These are phyloP conservation scores for Percina caprodes DNA, from an alignment of 2,113 vertebrate species.

Conservation along the genomic window DNA sequence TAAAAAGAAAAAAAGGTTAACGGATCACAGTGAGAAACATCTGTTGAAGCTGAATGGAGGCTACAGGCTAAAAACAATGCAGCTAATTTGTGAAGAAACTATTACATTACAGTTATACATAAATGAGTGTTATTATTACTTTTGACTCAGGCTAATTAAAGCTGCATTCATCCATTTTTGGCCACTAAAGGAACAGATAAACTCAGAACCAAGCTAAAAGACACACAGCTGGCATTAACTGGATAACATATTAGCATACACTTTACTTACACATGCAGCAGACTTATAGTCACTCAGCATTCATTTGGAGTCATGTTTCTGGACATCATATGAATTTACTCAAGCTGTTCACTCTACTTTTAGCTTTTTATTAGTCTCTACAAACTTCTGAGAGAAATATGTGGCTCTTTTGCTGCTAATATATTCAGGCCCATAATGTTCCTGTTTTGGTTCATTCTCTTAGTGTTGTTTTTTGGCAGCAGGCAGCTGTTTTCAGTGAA, in stretches of 20 bases:
- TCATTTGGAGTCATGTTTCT: background rate
- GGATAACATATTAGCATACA: background rate
- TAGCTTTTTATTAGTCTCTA: background rate
- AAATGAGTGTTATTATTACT: background rate
- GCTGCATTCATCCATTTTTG: background rate
- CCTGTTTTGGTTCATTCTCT: background rate
- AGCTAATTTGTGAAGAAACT: background rate
- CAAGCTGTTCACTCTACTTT: background rate
- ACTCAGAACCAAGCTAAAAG: background rate
- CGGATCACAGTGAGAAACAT: slow-evolving; percentile 75
- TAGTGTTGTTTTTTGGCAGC: background rate
- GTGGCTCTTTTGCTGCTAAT: background rate
- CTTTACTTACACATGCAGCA: background rate
- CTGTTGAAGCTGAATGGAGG: slow-evolving; percentile 3
- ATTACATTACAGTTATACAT: background rate
- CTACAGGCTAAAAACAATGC: background rate
- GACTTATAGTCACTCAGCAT: background rate
- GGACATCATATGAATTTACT: background rate
- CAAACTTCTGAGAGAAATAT: background rate
- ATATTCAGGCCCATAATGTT: background rate
- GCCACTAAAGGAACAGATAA: background rate
- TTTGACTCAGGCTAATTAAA: background rate
- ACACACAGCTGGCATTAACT: background rate
- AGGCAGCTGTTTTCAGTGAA: background rate
- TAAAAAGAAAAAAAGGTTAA: slow-evolving; percentile 82